Percentiles rank a stretch among this genome's conserved stretches.
phyloP scores from a whole-genome alignment of 2,113 vertebrate species.

The Danionella cerebrum region DNA sequence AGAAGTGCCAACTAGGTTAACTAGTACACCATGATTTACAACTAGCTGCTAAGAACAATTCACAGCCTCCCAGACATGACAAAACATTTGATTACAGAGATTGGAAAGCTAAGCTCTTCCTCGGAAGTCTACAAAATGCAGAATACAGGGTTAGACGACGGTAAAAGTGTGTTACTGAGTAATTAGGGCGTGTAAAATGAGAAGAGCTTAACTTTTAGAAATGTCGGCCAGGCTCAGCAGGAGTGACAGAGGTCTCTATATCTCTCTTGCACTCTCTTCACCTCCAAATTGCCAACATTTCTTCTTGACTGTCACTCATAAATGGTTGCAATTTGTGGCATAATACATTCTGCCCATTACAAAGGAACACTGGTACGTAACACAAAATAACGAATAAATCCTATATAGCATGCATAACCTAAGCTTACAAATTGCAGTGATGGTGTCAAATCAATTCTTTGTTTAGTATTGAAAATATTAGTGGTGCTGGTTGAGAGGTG shows the following conservation, averaged over 20 bases:
- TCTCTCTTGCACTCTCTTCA: neutral
- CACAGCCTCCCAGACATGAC: neutral
- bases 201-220: constrained; percentile 57
- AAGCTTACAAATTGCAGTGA: too few species aligned
- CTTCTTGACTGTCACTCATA: too few species aligned
- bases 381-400: too few species aligned
- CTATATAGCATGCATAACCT: too few species aligned
- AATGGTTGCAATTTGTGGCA: too few species aligned
- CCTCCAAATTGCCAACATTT: too few species aligned
- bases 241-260: constrained; percentile 43
- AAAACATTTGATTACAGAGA: neutral
- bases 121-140: neutral
- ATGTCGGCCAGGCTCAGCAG: constrained; percentile 47
- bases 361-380: too few species aligned
- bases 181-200: constrained; percentile 44
- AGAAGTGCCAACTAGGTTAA: constrained; percentile 64
- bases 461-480: too few species aligned
- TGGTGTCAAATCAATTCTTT: too few species aligned
- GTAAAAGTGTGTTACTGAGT: constrained; percentile 31
- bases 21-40: constrained; percentile 54
- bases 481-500: too few species aligned
- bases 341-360: too few species aligned
- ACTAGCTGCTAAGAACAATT: constrained; percentile 62
- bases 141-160: neutral
- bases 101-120: neutral